Conservation (phyloP, 2,888 invertebrate genomes). For the Harpalus rubripes region DNA sequence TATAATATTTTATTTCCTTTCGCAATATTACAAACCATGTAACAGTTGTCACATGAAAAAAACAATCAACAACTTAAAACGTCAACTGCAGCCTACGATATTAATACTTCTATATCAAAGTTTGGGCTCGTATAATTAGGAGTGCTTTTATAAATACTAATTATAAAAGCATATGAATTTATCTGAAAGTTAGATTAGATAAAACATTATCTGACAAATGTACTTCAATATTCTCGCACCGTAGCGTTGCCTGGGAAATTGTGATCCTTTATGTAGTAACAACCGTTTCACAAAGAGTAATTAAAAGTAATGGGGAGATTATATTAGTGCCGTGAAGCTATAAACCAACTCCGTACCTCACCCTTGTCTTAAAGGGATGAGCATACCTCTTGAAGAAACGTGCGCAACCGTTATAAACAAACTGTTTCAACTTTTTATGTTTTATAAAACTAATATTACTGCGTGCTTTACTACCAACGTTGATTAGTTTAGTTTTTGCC, state of each 20-base stretch:
- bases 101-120: too few relatives aligned
- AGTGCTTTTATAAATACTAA: too few relatives aligned
- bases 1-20: too few relatives aligned
- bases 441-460: constrained; percentile 47
- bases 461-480: constrained; percentile 28
- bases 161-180: not conserved
- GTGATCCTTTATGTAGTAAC: constrained; percentile 61
- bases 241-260: constrained; percentile 31
- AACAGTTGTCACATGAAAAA: too few relatives aligned
- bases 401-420: constrained; percentile 23
- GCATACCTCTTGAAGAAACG: constrained; percentile 8
- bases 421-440: constrained; percentile 44
- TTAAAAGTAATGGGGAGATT: constrained; percentile 59
- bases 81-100: too few relatives aligned
- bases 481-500: constrained; percentile 34
- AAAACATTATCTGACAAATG: not conserved
- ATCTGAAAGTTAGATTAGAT: not conserved
- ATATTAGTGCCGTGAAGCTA: constrained; percentile 50
- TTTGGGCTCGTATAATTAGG: too few relatives aligned
- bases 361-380: not conserved
- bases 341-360: constrained; percentile 22
- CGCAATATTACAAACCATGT: too few relatives aligned
- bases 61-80: too few relatives aligned
- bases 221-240: constrained; percentile 23
- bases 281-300: constrained; percentile 59